phyloP scores from a whole-genome alignment of 2,888 invertebrate species.

The Calephelis perditalis region DNA sequence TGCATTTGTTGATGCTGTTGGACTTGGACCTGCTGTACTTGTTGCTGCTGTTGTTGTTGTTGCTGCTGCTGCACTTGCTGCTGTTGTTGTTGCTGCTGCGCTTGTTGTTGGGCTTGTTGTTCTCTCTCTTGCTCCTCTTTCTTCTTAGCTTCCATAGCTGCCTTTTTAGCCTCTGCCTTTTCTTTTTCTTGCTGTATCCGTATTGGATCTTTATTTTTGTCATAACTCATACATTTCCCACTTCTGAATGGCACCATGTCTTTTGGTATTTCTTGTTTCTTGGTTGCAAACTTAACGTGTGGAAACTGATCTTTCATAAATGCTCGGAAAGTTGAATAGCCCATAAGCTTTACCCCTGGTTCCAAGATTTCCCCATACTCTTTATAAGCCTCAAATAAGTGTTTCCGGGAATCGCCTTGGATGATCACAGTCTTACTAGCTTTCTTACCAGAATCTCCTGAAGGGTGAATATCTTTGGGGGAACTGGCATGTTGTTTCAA shows the following conservation, averaged over 20 bases:
- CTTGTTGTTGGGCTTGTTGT: slow-evolving; percentile 56
- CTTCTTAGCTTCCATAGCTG: slow-evolving; percentile 71
- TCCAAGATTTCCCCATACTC: slow-evolving; percentile 84
- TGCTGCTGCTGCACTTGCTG: slow-evolving; percentile 55
- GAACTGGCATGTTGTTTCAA: slow-evolving; percentile 81
- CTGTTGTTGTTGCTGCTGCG: slow-evolving; percentile 52
- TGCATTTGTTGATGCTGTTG: slow-evolving; percentile 68
- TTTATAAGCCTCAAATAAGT: slow-evolving; percentile 85
- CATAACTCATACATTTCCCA: slow-evolving; percentile 74
- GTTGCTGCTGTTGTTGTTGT: slow-evolving; percentile 58
- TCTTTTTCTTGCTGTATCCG: slow-evolving; percentile 71
- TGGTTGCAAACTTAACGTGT: slow-evolving; percentile 84
- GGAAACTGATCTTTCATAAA: slow-evolving; percentile 91
- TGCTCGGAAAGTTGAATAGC: slow-evolving; percentile 87
- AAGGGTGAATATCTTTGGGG: slow-evolving; percentile 69
- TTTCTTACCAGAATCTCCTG: slow-evolving; percentile 67
- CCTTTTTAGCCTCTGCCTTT: slow-evolving; percentile 70
- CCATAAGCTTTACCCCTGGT: slow-evolving; percentile 86
- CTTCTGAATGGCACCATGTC: slow-evolving; percentile 73
- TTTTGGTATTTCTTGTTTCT: slow-evolving; percentile 69
- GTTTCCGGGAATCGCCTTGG: slow-evolving; percentile 80
- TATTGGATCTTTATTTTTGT: slow-evolving; percentile 72
- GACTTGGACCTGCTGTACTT: slow-evolving; percentile 62
- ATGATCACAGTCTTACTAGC: slow-evolving; percentile 70
- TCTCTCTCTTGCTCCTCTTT: slow-evolving; percentile 69